These are phyloP conservation scores for Scaptomyza graminum DNA, from an alignment of 1,140 invertebrate species.

Conservation along the genomic window DNA sequence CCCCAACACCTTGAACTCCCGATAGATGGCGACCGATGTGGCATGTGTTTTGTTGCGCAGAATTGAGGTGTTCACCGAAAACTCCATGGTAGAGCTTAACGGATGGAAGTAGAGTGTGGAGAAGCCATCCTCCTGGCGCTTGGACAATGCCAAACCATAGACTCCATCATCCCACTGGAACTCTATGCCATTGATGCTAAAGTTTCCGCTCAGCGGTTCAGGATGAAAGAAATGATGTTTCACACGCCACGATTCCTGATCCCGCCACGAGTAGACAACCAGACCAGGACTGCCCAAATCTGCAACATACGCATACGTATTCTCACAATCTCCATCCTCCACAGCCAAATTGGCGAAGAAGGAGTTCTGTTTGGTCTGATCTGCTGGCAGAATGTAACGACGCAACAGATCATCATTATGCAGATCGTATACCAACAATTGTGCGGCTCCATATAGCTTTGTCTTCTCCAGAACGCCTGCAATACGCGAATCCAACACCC, in stretches of 20 bases:
- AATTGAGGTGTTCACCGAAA: conserved; percentile 88
- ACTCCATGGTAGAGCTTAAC: conserved; percentile 89
- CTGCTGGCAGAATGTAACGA: conserved; percentile 86
- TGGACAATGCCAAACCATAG: conserved; percentile 88
- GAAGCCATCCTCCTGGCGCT: conserved; percentile 86
- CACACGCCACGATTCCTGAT: conserved; percentile 88
- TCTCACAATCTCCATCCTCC: conserved; percentile 88
- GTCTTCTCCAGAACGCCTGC: conserved; percentile 86
- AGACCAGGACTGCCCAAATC: conserved; percentile 88
- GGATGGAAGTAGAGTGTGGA: conserved; percentile 91
- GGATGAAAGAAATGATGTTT: conserved; percentile 89
- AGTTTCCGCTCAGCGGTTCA: conserved; percentile 88
- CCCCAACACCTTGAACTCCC: conserved; percentile 88
- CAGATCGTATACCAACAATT: conserved; percentile 89
- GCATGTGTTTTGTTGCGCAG: conserved; percentile 86
- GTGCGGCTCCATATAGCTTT: conserved; percentile 84
- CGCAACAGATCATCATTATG: conserved; percentile 88
- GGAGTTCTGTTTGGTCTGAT: conserved; percentile 88
- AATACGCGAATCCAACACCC: conserved; percentile 90
- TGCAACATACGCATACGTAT: conserved; percentile 87
- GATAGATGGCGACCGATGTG: conserved; percentile 85
- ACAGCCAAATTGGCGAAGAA: conserved; percentile 91
- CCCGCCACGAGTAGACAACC: conserved; percentile 89
- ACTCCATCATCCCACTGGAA: conserved; percentile 91
- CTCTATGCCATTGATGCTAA: conserved; percentile 88